Percentiles rank a stretch among this genome's conserved stretches.
phyloP scores from a whole-genome alignment of 2,888 invertebrate genomes.

The Parnassius orleans region DNA sequence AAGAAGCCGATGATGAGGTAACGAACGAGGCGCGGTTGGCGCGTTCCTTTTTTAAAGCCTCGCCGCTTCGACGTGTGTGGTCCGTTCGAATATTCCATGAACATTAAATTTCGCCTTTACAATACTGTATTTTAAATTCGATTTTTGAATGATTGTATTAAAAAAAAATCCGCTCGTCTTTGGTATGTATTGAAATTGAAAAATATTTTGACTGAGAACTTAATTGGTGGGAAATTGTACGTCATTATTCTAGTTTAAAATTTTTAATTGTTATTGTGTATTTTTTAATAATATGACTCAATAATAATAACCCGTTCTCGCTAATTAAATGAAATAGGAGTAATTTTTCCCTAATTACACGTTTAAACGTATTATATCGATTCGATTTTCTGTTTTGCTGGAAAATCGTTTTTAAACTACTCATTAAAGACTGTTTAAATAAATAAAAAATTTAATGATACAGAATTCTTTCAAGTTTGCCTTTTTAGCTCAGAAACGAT shows the following conservation, averaged over 20 bases:
- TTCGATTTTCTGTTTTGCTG: slow-evolving; percentile 6
- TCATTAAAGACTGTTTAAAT: not conserved
- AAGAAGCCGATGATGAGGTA: slow-evolving; percentile 76
- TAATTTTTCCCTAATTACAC: slow-evolving; percentile 19
- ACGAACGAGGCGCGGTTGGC: slow-evolving; percentile 77
- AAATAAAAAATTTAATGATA: slow-evolving; percentile 5
- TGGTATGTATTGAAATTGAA: slow-evolving; percentile 51
- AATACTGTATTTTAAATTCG: slow-evolving; percentile 25
- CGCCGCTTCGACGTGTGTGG: slow-evolving; percentile 74
- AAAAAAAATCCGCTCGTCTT: slow-evolving; percentile 36
- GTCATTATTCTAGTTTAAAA: slow-evolving; percentile 46
- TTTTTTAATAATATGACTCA: slow-evolving; percentile 44
- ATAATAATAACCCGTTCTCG: slow-evolving; percentile 35
- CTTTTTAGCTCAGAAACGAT: slow-evolving; percentile 2
- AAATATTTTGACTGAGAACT: slow-evolving; percentile 45
- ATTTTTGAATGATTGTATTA: slow-evolving; percentile 27
- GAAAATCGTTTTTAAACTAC: slow-evolving; percentile 1
- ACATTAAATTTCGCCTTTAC: slow-evolving; percentile 33
- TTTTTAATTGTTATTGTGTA: slow-evolving; percentile 39
- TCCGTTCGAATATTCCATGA: slow-evolving; percentile 41
- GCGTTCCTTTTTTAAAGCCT: slow-evolving; percentile 76
- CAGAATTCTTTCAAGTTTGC: slow-evolving; percentile 15
- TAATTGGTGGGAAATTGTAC: slow-evolving; percentile 61
- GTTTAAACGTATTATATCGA: slow-evolving; percentile 6
- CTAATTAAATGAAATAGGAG: slow-evolving; percentile 22